Base-by-base conservation (phyloP, 2,888 invertebrate species). In the Diarsia rubi region DNA sequence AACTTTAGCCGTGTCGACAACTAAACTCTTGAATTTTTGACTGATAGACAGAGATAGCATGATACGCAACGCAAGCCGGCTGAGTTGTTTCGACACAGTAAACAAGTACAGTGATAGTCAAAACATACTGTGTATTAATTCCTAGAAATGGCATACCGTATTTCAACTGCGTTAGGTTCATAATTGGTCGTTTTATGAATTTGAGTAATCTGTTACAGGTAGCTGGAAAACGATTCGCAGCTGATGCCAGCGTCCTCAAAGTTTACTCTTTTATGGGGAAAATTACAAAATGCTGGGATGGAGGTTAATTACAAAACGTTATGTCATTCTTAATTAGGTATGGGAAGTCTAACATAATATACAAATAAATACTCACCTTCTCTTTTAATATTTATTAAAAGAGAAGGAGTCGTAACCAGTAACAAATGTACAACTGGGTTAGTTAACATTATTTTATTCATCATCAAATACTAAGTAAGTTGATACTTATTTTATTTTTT, bases 1-100 rank as follows among this genome's bases (percentile, higher is more conserved):
- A 94, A 94, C 93, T 94, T 94, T 90, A 86, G 82, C 81, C 77
- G 78, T 93, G 93, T 93, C 94, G 93, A 94, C 94, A 93, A 94
- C 91, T 91, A 79, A 81, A 84, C 77, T 93, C 88, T 88, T 87
- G 86, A 92, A 89, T 91, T 91, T 93, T 91, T 91, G 92, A 93
- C 92, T 92, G 91, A 90, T 85, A 88, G 89, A 91, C 83, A 88
- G 88, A 84, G 88, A 90, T 71, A 84, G 86, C 86, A 83, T 70
- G 85, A 90, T 86, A 88, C 75, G 82, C 86, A 90, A 84, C 86
- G 87, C 90, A 86, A 88, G 86, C 86, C 85, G 82, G 86, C 78
- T 77, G 73, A 76, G 63, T 78, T 65, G 45, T 65, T 54, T 14
- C 42, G 19, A 68, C 47, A 72, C 66, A 16, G 8, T 63, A 62